A percentile compares a stretch with the other conserved stretches of the same genome.
These are phyloP conservation scores for Sminthurinus aureus DNA, from an alignment of 2,888 invertebrate species.

Conservation along the genomic window DNA sequence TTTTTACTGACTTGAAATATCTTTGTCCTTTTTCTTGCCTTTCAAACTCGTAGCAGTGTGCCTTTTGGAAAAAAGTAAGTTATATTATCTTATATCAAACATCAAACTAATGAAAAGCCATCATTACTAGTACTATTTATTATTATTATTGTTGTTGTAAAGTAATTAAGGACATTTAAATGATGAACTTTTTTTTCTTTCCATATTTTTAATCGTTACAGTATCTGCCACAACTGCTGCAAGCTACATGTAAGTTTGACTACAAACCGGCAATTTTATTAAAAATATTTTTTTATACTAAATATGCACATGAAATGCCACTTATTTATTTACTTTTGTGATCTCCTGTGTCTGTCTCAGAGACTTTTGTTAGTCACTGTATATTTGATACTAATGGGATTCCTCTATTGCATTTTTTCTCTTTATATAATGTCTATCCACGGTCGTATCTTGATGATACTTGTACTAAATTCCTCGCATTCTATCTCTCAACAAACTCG, in stretches of 20 bases:
- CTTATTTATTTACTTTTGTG: not conserved
- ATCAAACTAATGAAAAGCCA: not conserved
- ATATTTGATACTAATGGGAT: conserved; percentile 12
- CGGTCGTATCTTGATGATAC: conserved; percentile 24
- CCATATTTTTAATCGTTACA: not conserved
- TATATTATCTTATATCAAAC: not conserved
- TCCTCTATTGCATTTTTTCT: conserved; percentile 30
- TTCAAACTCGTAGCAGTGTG: conserved; percentile 69
- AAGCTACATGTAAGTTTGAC: conserved; percentile 67
- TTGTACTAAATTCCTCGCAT: conserved; percentile 19
- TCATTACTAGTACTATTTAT: too few species aligned
- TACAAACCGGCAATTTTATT: not conserved
- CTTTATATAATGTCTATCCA: conserved; percentile 24
- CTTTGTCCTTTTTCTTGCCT: not conserved
- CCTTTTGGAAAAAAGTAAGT: conserved; percentile 83
- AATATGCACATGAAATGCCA: not conserved
- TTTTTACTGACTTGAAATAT: not conserved
- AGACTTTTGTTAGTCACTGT: not conserved
- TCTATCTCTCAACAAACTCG: conserved; percentile 9
- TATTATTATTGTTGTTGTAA: too few species aligned
- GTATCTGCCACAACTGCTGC: conserved; percentile 84
- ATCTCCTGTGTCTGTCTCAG: not conserved
- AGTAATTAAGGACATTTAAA: not conserved
- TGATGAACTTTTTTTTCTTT: not conserved
- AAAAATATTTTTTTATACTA: not conserved